A percentile compares a stretch with the other conserved stretches of the same genome.
These are phyloP conservation scores for Microplitis demolitor DNA, from an alignment of 1,140 invertebrate species.

Conservation along the genomic window DNA sequence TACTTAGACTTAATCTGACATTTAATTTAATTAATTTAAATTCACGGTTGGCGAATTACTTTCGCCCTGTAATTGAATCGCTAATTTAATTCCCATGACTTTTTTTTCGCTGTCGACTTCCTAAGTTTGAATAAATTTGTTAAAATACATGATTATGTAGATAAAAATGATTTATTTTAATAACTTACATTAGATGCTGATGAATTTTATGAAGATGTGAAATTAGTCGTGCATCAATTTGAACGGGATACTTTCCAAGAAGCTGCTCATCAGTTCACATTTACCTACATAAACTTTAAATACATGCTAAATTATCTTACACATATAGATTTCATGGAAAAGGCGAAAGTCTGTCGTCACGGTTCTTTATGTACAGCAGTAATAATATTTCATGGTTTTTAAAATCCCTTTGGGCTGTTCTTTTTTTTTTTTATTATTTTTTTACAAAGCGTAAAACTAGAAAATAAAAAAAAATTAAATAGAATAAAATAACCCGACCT, in stretches of 20 bases:
- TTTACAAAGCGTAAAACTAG: too few relatives aligned
- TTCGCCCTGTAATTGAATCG: slow-evolving; percentile 18
- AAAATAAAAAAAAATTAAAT: too few relatives aligned
- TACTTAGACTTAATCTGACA: too few relatives aligned
- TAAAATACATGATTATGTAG: too few relatives aligned
- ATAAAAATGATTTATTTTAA: too few relatives aligned
- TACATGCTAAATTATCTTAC: background rate
- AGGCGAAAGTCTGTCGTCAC: slow-evolving; percentile 21
- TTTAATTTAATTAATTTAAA: background rate
- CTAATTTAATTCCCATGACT: too few relatives aligned
- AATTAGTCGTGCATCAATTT: background rate
- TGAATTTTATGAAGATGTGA: background rate
- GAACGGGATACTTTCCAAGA: slow-evolving; percentile 1
- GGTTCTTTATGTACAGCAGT: background rate
- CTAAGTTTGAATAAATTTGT: too few relatives aligned
- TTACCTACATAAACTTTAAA: background rate
- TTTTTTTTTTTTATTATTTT: background rate
- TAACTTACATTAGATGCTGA: background rate
- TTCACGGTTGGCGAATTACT: slow-evolving; percentile 17
- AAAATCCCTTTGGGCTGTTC: background rate
- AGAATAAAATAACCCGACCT: too few relatives aligned
- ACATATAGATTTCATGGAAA: slow-evolving; percentile 16
- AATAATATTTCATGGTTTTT: background rate
- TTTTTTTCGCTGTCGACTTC: too few relatives aligned
- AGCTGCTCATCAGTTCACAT: background rate